phyloP scores from a whole-genome alignment of 2,888 invertebrate species.

The Mycogona germanica region DNA sequence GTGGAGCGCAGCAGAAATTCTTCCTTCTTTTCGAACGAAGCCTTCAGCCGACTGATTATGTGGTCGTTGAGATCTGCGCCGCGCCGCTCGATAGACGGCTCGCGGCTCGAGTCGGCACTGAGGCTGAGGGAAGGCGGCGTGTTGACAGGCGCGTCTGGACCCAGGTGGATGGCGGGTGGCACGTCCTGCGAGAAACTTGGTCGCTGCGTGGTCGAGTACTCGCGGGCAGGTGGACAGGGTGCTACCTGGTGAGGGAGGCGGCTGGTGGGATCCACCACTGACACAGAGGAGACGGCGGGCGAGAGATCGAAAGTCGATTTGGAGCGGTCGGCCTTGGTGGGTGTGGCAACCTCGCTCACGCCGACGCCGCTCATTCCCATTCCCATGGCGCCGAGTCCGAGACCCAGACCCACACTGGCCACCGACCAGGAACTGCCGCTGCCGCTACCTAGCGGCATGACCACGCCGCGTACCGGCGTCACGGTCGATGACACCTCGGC shows the following conservation, averaged over 20 bases:
- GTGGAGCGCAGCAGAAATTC: constrained; percentile 49
- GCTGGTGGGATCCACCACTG: not conserved
- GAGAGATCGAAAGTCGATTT: constrained; percentile 9
- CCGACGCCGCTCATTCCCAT: not conserved
- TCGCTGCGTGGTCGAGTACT: constrained; percentile 5
- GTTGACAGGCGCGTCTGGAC: not conserved
- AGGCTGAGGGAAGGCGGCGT: constrained; percentile 5
- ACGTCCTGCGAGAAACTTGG: too few relatives aligned
- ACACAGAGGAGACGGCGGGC: not conserved
- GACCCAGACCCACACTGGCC: constrained; percentile 5
- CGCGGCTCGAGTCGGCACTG: constrained; percentile 11
- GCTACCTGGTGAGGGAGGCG: not conserved
- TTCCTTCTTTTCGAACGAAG: constrained; percentile 79
- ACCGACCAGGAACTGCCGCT: constrained; percentile 16
- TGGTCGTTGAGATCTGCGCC: constrained; percentile 27
- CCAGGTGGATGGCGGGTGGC: too few relatives aligned
- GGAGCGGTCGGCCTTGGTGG: constrained; percentile 1
- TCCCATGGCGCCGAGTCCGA: not conserved
- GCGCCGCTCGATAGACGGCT: constrained; percentile 14
- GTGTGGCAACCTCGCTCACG: not conserved
- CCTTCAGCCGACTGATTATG: constrained; percentile 43
- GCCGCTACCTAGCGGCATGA: not conserved
- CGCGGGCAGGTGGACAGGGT: constrained; percentile 9
- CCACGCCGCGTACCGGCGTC: not conserved
- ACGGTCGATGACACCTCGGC: constrained; percentile 4